Conservation (phyloP, 2,888 invertebrate genomes). For the Lysandra coridon region DNA sequence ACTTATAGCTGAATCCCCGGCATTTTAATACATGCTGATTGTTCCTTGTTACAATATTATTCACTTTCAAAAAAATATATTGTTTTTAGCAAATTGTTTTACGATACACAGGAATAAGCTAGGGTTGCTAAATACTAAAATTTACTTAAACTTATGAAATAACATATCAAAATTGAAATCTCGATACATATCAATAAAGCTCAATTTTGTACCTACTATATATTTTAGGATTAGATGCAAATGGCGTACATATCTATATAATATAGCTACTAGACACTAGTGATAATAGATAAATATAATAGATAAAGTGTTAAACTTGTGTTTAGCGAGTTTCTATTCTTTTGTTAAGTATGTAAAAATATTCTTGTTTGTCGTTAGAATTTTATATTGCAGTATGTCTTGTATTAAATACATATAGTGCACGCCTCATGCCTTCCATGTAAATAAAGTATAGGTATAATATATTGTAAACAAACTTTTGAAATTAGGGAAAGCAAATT, state of each 20-base stretch:
- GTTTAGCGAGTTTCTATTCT: conserved; percentile 21
- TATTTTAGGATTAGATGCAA: conserved; percentile 75
- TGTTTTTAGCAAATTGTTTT: not conserved
- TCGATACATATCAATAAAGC: conserved; percentile 78
- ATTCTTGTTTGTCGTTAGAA: conserved; percentile 35
- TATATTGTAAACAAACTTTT: conserved; percentile 34
- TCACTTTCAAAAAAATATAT: not conserved
- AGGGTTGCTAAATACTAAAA: not conserved
- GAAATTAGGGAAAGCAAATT: conserved; percentile 4
- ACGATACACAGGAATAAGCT: not conserved
- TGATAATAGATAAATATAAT: conserved; percentile 39
- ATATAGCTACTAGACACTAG: conserved; percentile 66
- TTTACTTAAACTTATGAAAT: conserved; percentile 1
- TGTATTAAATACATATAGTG: conserved; percentile 49
- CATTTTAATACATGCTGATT: not conserved
- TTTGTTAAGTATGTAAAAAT: conserved; percentile 35
- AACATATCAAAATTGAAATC: conserved; percentile 56
- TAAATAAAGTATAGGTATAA: conserved; percentile 56
- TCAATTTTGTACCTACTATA: conserved; percentile 78
- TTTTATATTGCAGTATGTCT: conserved; percentile 44
- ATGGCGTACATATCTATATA: conserved; percentile 57
- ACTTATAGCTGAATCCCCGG: not conserved
- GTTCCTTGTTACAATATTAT: not conserved
- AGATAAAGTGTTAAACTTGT: conserved; percentile 48
- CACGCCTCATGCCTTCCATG: conserved; percentile 74